Evolutionary conservation across 2,888 invertebrate species (phyloP), one percentile per base, ranked within the genome.

Genomic region (Frankliniella fusca): DNA sequence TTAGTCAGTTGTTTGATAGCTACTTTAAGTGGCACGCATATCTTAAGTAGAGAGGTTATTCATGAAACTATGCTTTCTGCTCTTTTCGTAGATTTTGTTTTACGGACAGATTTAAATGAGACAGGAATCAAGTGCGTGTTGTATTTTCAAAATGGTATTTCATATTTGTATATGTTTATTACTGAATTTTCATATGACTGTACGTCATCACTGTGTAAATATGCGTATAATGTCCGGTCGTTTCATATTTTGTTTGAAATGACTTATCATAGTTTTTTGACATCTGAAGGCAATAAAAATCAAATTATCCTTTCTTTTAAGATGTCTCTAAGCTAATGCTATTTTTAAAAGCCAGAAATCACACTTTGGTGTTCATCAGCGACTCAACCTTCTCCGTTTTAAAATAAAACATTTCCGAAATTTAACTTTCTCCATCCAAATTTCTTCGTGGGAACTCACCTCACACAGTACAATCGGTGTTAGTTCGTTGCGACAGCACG

Each of bases 151-250:
- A 76, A 76, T 76, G 23, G 5, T 54, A 12, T 76, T 76, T 76
- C 70, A 23, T 76, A 76, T 76, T 76, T 76, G 70, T 76, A 76
- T 27, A 12, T 76, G 70, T 76, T 76, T 27, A 76, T 12, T 76
- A 76, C 70, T 76, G 70, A 27, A 76, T 76, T 76, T 76, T 76
- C 27, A 76, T 76, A 27, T 70, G 70, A 70, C 27, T 27, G 70
- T 61, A 61, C 7, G 70, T 23, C 70, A 76, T 76, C 23, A 18
- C 27, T 76, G 23, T 76, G 70, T 76, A 76, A 27, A 76, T 76
- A 76, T 27, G 27, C n/a, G 12, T n/a, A 5, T 61, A 20, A 18
- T n/a, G 61, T 7, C 18, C 18, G 10, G 27, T 61, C 15, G 61
- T 61, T 61, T 61, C 61, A 76, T 20, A 54, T 76, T 76, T 76